phyloP scores from a whole-genome alignment of 1,140 invertebrate species.

The Lepidurus apus region DNA sequence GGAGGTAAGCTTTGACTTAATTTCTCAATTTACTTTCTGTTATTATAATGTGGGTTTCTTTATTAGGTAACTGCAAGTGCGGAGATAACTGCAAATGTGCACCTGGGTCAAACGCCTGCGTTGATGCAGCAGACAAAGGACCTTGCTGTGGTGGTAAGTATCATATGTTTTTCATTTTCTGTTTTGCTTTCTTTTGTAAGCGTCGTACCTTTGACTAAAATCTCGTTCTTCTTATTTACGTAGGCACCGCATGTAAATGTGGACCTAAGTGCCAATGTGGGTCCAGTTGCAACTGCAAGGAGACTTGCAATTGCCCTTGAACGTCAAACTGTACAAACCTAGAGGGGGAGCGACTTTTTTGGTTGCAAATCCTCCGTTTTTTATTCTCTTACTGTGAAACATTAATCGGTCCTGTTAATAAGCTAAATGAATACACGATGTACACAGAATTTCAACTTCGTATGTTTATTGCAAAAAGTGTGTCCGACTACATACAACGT shows the following conservation, averaged over 20 bases:
- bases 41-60: neutral
- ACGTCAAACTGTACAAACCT: neutral
- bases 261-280: neutral
- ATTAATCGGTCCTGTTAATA: no score
- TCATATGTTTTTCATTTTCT: neutral
- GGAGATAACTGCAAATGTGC: slow-evolving; percentile 16
- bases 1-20: neutral
- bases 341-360: neutral
- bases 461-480: neutral
- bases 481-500: neutral
- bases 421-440: no score
- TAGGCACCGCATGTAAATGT: slow-evolving; percentile 9
- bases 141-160: neutral
- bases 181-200: neutral
- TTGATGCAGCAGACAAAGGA: neutral
- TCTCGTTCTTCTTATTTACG: neutral
- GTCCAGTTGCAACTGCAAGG: neutral
- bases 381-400: no score
- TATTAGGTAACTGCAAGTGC: slow-evolving; percentile 1
- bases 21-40: neutral
- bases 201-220: neutral
- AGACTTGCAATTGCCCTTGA: neutral
- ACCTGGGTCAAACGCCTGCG: neutral
- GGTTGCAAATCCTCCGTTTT: no score
- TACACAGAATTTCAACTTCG: neutral